Evolutionary conservation across 2,113 vertebrate genomes (phyloP), one percentile per base, ranked within the genome.

Genomic region (Vidua macroura): DNA sequence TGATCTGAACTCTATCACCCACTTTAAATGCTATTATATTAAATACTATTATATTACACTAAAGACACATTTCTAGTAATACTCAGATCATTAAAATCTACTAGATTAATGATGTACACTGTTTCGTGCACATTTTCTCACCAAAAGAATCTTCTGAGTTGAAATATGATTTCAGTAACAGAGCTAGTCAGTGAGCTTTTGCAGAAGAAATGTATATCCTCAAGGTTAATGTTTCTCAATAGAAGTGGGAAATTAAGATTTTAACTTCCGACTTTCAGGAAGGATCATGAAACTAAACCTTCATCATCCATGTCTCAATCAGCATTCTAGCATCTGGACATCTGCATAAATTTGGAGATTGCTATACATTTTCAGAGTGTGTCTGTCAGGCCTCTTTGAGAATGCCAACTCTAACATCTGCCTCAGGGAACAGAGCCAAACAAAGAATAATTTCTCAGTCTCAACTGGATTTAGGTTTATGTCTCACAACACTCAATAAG

Each of bases 301-400:
- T 81, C 30, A 75, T 89, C 39, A 73, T 39, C 49, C 12, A 41
- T 56, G 14, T 76, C 82, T 90, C 58, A 82, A 58, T 91, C 93
- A 90, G 2, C 31, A 79, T 37, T 75, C 43, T 82, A 68, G 53
- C 63, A 79, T 94, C 90, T 90, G 89, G 68, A 88, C 73, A 63
- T 78, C 72, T 93, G 73, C 68, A 75, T 92, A 92, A 85, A 94
- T 88, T 91, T 88, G 31, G 46, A 88, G n/a, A 76, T 62, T 75
- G 53, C n/a, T 83, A 53, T 41, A 85, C 8, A 62, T 80, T 93
- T 93, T 90, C 63, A 80, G 52, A 72, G 4, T 21, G 39, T 10
- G 1, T 75, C 53, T 92, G 46, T 88, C 68, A 77, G 30, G 13
- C 24, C 20, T 74, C 33, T 74, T 80, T 83, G 46, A 81, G 52